Percentiles rank a stretch among this genome's conserved stretches.
Evolutionary conservation across 2,888 invertebrate genomes (phyloP).

Genomic region (Galeopsomyia nigrocyanea): DNA sequence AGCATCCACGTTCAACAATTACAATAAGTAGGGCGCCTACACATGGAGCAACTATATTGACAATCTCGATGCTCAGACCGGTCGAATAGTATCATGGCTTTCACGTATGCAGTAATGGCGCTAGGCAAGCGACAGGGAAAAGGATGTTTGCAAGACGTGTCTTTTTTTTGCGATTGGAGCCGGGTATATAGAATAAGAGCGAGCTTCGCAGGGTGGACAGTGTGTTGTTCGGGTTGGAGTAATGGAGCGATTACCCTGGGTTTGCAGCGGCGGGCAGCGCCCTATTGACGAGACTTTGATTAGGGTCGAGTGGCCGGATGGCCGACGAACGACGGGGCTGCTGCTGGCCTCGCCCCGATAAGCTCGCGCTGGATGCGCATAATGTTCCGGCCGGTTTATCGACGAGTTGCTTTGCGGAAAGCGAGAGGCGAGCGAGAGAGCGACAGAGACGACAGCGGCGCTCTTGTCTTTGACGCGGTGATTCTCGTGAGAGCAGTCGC

Average conservation of each 20-base stretch:
- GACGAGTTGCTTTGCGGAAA: constrained; percentile 18
- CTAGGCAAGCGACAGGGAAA: constrained; percentile 47
- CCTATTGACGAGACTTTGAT: constrained; percentile 69
- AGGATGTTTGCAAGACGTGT: constrained; percentile 54
- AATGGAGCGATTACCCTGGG: constrained; percentile 69
- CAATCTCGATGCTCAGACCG: no score
- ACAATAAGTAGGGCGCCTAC: no score
- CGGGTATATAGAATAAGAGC: constrained; percentile 29
- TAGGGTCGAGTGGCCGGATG: constrained; percentile 68
- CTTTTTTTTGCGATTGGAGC: constrained; percentile 28
- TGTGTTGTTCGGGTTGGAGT: constrained; percentile 59
- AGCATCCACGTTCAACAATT: no score
- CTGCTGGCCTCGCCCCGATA: constrained; percentile 33
- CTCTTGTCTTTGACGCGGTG: constrained; percentile 13
- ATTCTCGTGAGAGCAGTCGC: constrained; percentile 22
- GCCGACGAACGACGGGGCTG: constrained; percentile 58
- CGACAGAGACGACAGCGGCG: not conserved
- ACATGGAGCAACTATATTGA: no score
- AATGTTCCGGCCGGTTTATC: constrained; percentile 36
- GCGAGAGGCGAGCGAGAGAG: constrained; percentile 4
- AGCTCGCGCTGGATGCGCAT: constrained; percentile 22
- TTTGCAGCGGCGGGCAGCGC: constrained; percentile 51
- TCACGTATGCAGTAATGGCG: not conserved
- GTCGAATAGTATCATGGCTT: no score
- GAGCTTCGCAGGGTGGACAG: constrained; percentile 62